phyloP scores from a whole-genome alignment of 2,888 invertebrate genomes.

The Strigamia crassipes region DNA sequence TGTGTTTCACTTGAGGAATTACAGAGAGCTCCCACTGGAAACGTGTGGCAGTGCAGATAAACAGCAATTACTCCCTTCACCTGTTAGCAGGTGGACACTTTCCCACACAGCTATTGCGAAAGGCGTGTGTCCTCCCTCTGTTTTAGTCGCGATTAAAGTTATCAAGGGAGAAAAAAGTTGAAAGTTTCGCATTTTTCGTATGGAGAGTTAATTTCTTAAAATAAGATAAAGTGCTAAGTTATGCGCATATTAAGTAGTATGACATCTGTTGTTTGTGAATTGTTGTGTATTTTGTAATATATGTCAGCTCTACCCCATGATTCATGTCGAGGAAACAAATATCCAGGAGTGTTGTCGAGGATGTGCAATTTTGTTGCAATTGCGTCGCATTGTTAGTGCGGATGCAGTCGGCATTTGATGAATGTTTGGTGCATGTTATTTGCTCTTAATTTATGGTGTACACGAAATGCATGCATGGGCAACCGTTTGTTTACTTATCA shows the following conservation, averaged over 20 bases:
- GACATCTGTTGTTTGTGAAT: neutral
- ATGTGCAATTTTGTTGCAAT: slow-evolving; percentile 2
- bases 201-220: neutral
- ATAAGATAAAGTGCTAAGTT: neutral
- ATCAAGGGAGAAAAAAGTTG: neutral
- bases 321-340: neutral
- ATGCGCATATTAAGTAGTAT: neutral
- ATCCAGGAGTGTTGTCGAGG: neutral
- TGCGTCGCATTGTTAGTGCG: neutral
- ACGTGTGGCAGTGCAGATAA: slow-evolving; percentile 10
- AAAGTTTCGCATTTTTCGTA: too few relatives aligned
- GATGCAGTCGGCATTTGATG: neutral
- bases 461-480: slow-evolving; percentile 2
- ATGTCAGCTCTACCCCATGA: slow-evolving; percentile 2
- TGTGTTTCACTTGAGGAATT: slow-evolving; percentile 10
- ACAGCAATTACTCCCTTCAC: slow-evolving; percentile 10
- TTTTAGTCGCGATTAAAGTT: slow-evolving; percentile 10
- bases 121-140: slow-evolving; percentile 3
- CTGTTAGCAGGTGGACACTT: slow-evolving; percentile 10
- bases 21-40: slow-evolving; percentile 4
- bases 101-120: neutral
- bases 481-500: neutral
- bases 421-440: slow-evolving; percentile 4
- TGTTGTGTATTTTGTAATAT: slow-evolving; percentile 4
- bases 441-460: slow-evolving; percentile 10